Evolutionary conservation across 2,797 vertebrate species (phyloP).

Genomic region (Leucoraja ocellata): DNA sequence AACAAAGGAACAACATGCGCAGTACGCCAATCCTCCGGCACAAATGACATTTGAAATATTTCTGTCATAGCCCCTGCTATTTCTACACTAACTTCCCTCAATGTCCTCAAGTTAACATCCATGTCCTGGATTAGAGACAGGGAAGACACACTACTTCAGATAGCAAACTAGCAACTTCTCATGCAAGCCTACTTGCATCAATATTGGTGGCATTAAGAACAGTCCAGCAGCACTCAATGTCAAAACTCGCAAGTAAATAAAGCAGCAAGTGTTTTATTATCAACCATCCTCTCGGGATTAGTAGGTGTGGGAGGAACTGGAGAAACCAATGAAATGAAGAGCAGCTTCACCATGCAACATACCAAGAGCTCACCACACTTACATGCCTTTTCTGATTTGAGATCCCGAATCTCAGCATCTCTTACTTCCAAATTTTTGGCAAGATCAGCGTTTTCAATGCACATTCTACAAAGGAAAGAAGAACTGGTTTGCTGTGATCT

Average conservation of each 20-base stretch:
- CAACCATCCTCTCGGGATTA: neutral
- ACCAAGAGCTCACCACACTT: constrained; percentile 45
- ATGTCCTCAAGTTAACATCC: neutral
- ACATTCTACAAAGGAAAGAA: constrained; percentile 57
- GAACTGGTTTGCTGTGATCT: neutral
- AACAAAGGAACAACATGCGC: too few species aligned
- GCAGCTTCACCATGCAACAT: neutral
- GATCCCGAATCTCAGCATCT: constrained; percentile 62
- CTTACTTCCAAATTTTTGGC: constrained; percentile 64
- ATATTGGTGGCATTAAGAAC: neutral
- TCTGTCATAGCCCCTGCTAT: too few species aligned
- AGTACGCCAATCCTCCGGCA: too few species aligned
- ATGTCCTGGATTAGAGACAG: neutral
- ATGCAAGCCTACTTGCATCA: neutral
- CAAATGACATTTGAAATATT: too few species aligned
- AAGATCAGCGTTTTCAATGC: constrained; percentile 70
- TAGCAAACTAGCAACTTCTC: neutral
- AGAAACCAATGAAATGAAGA: neutral
- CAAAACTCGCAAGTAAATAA: neutral
- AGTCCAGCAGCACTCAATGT: neutral
- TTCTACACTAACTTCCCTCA: too few species aligned
- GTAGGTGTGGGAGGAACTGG: neutral
- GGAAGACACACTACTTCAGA: neutral
- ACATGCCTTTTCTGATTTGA: constrained; percentile 73
- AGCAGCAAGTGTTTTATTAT: neutral